Evolutionary conservation across 2,797 vertebrate genomes (phyloP).

Genomic region (Varecia variegata): DNA sequence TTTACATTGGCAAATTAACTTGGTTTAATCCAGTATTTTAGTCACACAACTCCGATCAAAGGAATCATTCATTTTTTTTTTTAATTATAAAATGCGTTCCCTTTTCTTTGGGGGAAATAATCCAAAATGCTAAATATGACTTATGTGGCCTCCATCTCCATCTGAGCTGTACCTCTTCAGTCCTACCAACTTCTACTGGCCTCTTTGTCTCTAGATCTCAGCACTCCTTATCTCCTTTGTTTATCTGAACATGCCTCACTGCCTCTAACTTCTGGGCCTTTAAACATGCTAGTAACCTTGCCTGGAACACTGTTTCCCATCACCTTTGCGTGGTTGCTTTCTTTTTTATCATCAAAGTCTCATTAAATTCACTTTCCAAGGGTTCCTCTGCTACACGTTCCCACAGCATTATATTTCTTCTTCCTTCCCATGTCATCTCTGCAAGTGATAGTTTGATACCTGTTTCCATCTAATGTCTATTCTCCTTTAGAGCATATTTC

Average conservation of each 20-base stretch:
- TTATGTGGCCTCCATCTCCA: fast-evolving
- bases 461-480: neutral
- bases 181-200: neutral
- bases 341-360: neutral
- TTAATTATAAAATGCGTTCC: neutral
- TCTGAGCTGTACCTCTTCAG: neutral
- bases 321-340: neutral
- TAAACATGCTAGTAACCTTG: neutral
- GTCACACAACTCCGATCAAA: neutral
- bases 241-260: neutral
- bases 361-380: neutral
- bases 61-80: neutral
- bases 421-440: neutral
- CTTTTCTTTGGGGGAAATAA: neutral
- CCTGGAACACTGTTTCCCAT: neutral
- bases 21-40: neutral
- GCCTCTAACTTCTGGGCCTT: neutral
- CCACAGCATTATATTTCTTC: neutral
- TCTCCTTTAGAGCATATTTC: neutral
- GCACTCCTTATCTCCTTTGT: neutral
- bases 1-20: neutral
- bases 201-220: neutral
- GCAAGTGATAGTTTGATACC: neutral
- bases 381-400: neutral
- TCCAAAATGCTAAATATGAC: neutral